Evolutionary conservation across 2,113 vertebrate genomes (phyloP), one percentile per base, ranked within the genome.

Genomic region (Pongo abelii): DNA sequence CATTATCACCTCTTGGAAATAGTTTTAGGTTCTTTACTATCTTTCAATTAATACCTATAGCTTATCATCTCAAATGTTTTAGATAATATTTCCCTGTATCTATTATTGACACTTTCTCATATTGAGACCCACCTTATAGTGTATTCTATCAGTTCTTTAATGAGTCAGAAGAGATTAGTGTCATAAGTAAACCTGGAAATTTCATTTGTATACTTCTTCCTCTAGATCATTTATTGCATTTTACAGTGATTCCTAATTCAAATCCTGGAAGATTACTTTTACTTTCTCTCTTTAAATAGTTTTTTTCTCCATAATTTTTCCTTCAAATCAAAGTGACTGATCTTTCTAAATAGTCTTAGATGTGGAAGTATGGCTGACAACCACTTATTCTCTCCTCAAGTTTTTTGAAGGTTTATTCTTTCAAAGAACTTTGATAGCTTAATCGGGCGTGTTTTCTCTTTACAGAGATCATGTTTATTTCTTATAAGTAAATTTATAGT

Each of bases 341-440:
- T 27, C 25, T 93, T 97, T 25, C 67, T 91, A 83, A 89, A 30
- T 93, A 91, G n/a, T 75, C 55, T 97, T 96, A 92, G 64, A 70
- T 86, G 25, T 94, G 40, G 40, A 67, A 88, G 30, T 85, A 32
- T 67, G 75, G 64, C 22, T 80, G 5, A 74, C 9, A 50, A 6
- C 7, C 30, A 79, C 25, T 84, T 91, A 57, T 38, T 94, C 48
- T 94, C 48, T 94, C 18, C 20, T 81, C 88, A 87, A 38, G 32
- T 88, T 85, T 89, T n/a, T 59, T 90, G 30, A 93, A 48, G 40
- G 2, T 69, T 95, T 90, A 64, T 85, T 93, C 4, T 93, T 96
- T 93, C 25, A 89, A 48, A 86, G 61, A 70, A 72, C 3, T 93
- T 48, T 55, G 3, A 2, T 74, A 80, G 40, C 10, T 92, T 95